Conservation (phyloP, 1,140 invertebrate species). For the Laupala kohalensis region DNA sequence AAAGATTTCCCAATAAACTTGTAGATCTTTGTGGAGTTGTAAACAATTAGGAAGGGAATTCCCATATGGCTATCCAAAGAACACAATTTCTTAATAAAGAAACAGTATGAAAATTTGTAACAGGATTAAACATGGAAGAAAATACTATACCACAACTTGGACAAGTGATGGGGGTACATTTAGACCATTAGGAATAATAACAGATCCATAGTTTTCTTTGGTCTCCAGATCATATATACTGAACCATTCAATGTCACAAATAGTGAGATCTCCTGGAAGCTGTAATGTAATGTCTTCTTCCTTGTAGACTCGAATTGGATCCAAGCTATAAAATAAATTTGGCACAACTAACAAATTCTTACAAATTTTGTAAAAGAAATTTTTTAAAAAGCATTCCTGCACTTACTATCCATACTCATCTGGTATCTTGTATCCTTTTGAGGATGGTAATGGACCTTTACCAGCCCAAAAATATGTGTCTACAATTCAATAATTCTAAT, state of each 20-base stretch:
- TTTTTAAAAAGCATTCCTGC: neutral
- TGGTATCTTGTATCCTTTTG: constrained; percentile 66
- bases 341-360: neutral
- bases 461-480: constrained; percentile 81
- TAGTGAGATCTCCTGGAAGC: constrained; percentile 68
- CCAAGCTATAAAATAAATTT: constrained; percentile 37
- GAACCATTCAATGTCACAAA: constrained; percentile 77
- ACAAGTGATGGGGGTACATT: constrained; percentile 75
- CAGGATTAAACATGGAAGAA: neutral
- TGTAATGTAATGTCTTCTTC: constrained; percentile 61
- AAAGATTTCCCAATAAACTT: constrained; percentile 81
- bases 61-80: constrained; percentile 31
- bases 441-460: constrained; percentile 69
- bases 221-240: constrained; percentile 62
- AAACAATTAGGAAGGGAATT: constrained; percentile 66
- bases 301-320: constrained; percentile 53
- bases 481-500: constrained; percentile 13
- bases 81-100: neutral
- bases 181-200: constrained; percentile 62
- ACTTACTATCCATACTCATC: constrained; percentile 89
- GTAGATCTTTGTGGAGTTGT: constrained; percentile 68
- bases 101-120: neutral
- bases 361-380: neutral
- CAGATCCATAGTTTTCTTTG: constrained; percentile 59
- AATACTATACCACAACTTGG: constrained; percentile 34